phyloP scores from a whole-genome alignment of 2,888 invertebrate genomes.

The Tipula confusa region DNA sequence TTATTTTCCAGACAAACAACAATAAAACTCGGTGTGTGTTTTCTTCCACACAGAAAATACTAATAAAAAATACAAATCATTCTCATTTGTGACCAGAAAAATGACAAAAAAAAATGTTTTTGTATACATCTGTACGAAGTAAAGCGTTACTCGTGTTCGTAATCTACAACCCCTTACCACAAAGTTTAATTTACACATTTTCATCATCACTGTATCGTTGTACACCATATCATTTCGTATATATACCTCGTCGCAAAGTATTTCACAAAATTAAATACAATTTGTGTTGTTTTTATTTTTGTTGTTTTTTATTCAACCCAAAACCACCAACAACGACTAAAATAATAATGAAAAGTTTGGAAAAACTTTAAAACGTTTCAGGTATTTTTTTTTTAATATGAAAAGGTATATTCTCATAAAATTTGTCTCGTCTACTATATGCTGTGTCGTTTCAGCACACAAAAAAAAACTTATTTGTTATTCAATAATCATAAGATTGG shows the following conservation, averaged over 20 bases:
- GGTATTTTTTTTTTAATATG: not conserved
- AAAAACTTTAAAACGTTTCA: slow-evolving; percentile 6
- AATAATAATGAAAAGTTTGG: slow-evolving; percentile 20
- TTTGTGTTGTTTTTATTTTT: no score
- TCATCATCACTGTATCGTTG: not conserved
- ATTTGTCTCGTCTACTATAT: slow-evolving; percentile 15
- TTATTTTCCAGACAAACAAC: slow-evolving; percentile 9
- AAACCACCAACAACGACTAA: not conserved
- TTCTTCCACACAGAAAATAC: not conserved
- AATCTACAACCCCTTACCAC: not conserved
- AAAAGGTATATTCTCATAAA: not conserved
- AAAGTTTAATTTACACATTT: not conserved
- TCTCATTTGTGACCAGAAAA: not conserved
- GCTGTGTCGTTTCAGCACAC: not conserved
- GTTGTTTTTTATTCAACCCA: not conserved
- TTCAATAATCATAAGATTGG: not conserved
- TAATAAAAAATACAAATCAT: not conserved
- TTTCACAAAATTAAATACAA: slow-evolving; percentile 25
- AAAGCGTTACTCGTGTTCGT: not conserved
- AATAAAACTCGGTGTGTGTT: not conserved
- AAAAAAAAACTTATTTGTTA: not conserved
- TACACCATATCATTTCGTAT: not conserved
- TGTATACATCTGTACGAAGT: not conserved
- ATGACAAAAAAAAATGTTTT: not conserved
- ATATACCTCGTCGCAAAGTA: not conserved